Evolutionary conservation across 53 echinoderm and acorn worm genomes (phyloP), one percentile per base, ranked within the genome.

Genomic region (Mesocentrotus franciscanus): DNA sequence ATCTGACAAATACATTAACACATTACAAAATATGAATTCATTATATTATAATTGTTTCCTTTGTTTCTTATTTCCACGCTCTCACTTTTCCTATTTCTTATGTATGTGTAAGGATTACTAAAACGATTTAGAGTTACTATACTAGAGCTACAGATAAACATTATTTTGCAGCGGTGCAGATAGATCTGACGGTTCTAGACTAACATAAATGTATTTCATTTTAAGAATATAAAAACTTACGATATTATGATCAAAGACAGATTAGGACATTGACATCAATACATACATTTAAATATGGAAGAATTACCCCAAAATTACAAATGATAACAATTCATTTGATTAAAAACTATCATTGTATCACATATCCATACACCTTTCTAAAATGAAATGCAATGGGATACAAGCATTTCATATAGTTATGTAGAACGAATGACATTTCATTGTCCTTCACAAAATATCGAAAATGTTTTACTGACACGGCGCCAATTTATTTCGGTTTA

Each of bases 401-500:
- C 29, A 29, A 74, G 74, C 1, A 72, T 72, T 72, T 29, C n/a
- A 72, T 72, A 9, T 27, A 72, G 29, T 72, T 72, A 72, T 12
- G n/a, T 9, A 10, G 29, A 72, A 30, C 72, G 13, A 72, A 29
- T 29, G 72, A 42, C 39, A 81, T 81, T 20, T 81, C 81, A 81
- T 9, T 39, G 42, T 36, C 81, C 81, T 81, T 81, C 18, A 81
- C 36, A 81, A 42, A 39, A 81, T 36, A 33, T 76, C 33, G 29
- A 76, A 76, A 33, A 42, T 20, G 81, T 32, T 78, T 33, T 78
- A 33, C 33, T 81, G 81, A 81, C 14, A 11, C 58, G 12, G 14
- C 57, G 57, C 33, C 87, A 87, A 58, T 57, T 87, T 87, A 81
- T 18, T 81, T 33, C 18, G 81, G 87, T 87, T 57, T 57, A 87